Evolutionary conservation across 2,888 invertebrate genomes (phyloP).

Genomic region (Morpho helenor): DNA sequence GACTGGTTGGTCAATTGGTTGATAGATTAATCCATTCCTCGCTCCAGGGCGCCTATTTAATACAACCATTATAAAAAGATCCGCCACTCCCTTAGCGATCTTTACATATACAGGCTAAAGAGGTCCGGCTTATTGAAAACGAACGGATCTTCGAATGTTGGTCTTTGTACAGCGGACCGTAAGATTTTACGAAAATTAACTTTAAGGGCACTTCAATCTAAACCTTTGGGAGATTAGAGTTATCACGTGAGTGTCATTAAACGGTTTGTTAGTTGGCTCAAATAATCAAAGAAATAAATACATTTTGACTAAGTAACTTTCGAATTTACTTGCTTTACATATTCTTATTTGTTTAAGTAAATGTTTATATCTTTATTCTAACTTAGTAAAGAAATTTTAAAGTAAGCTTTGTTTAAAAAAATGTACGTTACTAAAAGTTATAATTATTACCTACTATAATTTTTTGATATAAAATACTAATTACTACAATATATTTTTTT

Average conservation of each 20-base stretch:
- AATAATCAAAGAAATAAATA: too few species aligned
- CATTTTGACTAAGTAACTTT: too few species aligned
- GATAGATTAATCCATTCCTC: conserved; percentile 37
- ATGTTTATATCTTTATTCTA: too few species aligned
- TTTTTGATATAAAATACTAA: too few species aligned
- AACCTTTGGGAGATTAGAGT: conserved; percentile 65
- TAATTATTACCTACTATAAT: too few species aligned
- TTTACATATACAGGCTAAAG: conserved; percentile 22
- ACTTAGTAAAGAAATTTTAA: too few species aligned
- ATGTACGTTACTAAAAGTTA: too few species aligned
- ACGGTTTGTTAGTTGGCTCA: conserved; percentile 35
- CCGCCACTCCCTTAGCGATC: conserved; percentile 33
- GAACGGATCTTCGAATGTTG: conserved; percentile 27
- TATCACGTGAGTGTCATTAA: conserved; percentile 52
- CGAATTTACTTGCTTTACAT: too few species aligned
- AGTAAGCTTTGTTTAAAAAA: too few species aligned
- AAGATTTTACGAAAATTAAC: conserved; percentile 76
- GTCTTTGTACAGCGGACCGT: conserved; percentile 49
- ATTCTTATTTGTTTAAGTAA: too few species aligned
- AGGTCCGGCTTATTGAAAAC: conserved; percentile 26
- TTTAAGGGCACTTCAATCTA: conserved; percentile 65
- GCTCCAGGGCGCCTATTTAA: conserved; percentile 41
- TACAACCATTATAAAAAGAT: conserved; percentile 39
- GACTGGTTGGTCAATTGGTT: conserved; percentile 37
- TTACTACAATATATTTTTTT: too few species aligned